phyloP scores from a whole-genome alignment of 2,888 invertebrate species.

The Diarsia mendica region DNA sequence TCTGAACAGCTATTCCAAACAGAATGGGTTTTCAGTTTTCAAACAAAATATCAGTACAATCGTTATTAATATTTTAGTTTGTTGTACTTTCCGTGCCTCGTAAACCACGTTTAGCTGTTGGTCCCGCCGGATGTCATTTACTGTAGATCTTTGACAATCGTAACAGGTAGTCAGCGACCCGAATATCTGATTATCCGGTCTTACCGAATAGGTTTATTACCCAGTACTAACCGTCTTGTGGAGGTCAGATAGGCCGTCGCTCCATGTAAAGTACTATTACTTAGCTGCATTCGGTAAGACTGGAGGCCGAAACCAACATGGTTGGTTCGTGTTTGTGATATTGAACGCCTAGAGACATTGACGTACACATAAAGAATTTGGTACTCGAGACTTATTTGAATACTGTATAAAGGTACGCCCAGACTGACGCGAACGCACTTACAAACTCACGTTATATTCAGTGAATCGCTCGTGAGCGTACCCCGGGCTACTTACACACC shows the following conservation, averaged over 20 bases:
- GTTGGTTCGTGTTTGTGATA: neutral
- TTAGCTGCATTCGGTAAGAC: too few relatives aligned
- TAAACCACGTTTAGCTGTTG: too few relatives aligned
- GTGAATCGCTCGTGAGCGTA: slow-evolving; percentile 44
- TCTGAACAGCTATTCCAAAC: slow-evolving; percentile 18
- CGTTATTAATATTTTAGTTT: slow-evolving; percentile 6
- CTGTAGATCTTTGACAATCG: too few relatives aligned
- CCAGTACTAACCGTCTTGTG: too few relatives aligned
- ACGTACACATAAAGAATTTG: neutral
- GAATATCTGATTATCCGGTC: too few relatives aligned
- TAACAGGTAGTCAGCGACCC: too few relatives aligned
- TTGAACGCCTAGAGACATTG: slow-evolving; percentile 4
- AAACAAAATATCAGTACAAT: slow-evolving; percentile 6
- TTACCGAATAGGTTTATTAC: too few relatives aligned
- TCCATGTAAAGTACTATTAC: too few relatives aligned
- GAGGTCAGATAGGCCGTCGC: too few relatives aligned
- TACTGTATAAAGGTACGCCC: slow-evolving; percentile 17
- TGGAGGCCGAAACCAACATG: too few relatives aligned
- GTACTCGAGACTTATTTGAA: slow-evolving; percentile 6
- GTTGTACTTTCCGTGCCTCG: neutral
- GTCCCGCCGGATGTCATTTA: too few relatives aligned
- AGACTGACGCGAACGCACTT: slow-evolving; percentile 13
- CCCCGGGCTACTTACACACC: slow-evolving; percentile 47
- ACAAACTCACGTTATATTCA: slow-evolving; percentile 45
- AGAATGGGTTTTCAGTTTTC: slow-evolving; percentile 23